Evolutionary conservation across 2,113 vertebrate species (phyloP).

Genomic region (Miniopterus natalensis): DNA sequence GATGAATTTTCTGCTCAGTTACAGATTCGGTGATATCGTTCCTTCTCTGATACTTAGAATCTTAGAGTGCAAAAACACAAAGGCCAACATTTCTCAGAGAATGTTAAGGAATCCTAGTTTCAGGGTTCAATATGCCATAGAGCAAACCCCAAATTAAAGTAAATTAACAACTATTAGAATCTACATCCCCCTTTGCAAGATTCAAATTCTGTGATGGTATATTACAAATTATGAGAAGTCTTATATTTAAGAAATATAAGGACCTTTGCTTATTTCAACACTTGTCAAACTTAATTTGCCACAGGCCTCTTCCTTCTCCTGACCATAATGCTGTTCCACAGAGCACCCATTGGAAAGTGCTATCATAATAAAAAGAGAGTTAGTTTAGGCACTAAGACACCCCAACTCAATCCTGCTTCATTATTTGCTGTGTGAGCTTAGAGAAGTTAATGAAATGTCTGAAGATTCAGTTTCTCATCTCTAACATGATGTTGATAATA

Average conservation of each 20-base stretch:
- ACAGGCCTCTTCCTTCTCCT: fast-evolving
- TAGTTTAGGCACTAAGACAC: background rate
- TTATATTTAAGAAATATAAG: background rate
- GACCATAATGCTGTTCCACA: background rate
- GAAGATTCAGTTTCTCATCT: background rate
- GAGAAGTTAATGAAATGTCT: slow-evolving; percentile 10
- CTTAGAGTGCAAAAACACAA: background rate
- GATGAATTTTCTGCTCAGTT: background rate
- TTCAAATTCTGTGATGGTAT: background rate
- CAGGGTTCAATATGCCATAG: background rate
- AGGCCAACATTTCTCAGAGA: background rate
- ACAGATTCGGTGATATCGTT: background rate
- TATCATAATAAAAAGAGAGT: background rate
- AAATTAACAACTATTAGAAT: background rate
- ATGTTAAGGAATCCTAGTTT: background rate
- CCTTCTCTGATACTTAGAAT: background rate
- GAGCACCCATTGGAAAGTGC: background rate
- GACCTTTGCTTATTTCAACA: background rate
- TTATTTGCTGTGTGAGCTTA: slow-evolving; percentile 20
- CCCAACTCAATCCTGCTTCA: background rate
- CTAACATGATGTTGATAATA: background rate
- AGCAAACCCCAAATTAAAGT: background rate
- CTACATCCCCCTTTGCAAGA: background rate
- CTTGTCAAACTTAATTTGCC: background rate
- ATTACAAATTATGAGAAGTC: background rate